Evolutionary conservation across 2,113 vertebrate genomes (phyloP).

Genomic region (Dromas ardeola): DNA sequence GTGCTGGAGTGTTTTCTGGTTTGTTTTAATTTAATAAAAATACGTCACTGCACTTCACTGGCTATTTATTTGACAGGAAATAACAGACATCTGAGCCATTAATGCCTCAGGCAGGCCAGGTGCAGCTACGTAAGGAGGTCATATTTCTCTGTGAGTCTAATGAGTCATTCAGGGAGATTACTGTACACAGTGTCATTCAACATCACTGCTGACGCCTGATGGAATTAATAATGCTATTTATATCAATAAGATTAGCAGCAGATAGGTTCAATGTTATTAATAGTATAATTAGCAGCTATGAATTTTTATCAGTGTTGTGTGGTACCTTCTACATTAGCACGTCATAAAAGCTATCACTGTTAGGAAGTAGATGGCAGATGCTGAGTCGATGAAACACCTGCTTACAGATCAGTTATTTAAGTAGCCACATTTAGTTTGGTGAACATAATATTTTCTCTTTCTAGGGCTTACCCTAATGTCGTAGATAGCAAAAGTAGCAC

Average conservation of each 20-base stretch:
- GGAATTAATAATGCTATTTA: conserved; percentile 44
- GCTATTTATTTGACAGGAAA: neutral
- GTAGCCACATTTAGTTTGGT: neutral
- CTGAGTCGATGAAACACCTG: conserved; percentile 22
- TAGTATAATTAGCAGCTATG: conserved; percentile 13
- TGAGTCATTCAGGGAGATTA: conserved; percentile 15
- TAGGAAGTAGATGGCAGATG: neutral
- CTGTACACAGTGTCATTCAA: conserved; percentile 14
- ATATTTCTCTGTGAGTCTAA: neutral
- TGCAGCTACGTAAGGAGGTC: neutral
- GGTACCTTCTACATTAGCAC: neutral
- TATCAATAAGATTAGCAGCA: conserved; percentile 40
- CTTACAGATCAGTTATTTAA: neutral
- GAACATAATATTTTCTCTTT: neutral
- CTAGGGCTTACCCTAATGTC: neutral
- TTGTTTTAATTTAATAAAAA: neutral
- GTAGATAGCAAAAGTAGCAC: neutral
- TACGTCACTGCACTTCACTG: neutral
- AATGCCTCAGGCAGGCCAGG: conserved; percentile 20
- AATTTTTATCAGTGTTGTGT: neutral
- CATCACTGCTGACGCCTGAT: conserved; percentile 4
- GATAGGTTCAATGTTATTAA: conserved; percentile 34
- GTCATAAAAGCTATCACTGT: neutral
- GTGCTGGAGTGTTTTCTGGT: neutral
- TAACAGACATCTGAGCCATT: neutral